A percentile compares a stretch with the other conserved stretches of the same genome.
Conservation (phyloP, 2,797 vertebrate species). For the Capromys pilorides region DNA sequence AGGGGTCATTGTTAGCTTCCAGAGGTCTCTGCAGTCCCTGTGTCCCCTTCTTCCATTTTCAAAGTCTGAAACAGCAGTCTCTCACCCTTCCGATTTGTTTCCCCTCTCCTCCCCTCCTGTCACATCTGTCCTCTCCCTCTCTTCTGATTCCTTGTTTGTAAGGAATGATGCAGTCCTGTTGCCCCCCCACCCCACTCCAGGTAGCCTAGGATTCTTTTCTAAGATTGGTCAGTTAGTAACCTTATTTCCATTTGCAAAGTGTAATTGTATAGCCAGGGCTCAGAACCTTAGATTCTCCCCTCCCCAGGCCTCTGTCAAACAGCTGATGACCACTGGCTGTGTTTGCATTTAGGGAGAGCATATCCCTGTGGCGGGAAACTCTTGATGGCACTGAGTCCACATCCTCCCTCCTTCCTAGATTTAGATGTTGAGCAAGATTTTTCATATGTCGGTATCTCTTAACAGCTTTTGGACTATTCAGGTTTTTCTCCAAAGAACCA, state of each 20-base stretch:
- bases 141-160: neutral
- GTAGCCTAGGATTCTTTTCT: neutral
- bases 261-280: neutral
- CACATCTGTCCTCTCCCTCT: neutral
- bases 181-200: neutral
- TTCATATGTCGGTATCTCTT: neutral
- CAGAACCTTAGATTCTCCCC: neutral
- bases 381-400: neutral
- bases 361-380: neutral
- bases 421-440: neutral
- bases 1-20: neutral
- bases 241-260: slow-evolving; percentile 36
- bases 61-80: neutral
- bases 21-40: neutral
- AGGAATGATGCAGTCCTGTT: neutral
- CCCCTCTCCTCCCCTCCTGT: neutral
- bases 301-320: neutral
- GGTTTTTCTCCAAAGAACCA: neutral
- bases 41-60: neutral
- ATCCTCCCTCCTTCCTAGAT: neutral
- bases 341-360: neutral
- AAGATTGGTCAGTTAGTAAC: neutral
- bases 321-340: neutral
- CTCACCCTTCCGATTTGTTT: neutral
- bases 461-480: neutral